These are phyloP conservation scores for Itoplectis maculator DNA, from an alignment of 2,888 invertebrate species.

Conservation along the genomic window DNA sequence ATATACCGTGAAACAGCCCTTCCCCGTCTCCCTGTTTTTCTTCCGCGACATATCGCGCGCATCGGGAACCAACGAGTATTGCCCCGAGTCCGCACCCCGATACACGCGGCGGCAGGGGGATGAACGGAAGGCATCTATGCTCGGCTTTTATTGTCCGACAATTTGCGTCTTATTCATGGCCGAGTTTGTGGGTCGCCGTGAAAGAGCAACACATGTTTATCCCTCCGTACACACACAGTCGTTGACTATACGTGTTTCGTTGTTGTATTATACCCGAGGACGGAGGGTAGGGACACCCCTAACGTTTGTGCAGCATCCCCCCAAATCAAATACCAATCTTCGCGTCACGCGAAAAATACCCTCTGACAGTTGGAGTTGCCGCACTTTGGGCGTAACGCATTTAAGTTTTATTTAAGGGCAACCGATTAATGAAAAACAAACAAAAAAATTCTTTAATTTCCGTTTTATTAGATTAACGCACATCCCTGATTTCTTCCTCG, in stretches of 20 bases:
- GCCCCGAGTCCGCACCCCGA: not conserved
- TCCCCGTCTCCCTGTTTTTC: constrained; percentile 69
- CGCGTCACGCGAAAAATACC: not conserved
- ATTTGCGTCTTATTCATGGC: constrained; percentile 69
- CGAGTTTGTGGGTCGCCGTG: constrained; percentile 34
- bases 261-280: constrained; percentile 2
- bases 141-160: constrained; percentile 68
- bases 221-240: constrained; percentile 12
- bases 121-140: constrained; percentile 30
- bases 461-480: too few relatives aligned
- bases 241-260: constrained; percentile 12
- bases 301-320: not conserved
- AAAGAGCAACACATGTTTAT: constrained; percentile 49
- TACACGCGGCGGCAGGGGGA: constrained; percentile 26
- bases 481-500: too few relatives aligned
- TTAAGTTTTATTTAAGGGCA: too few relatives aligned
- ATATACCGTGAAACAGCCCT: constrained; percentile 56
- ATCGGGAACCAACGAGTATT: constrained; percentile 1
- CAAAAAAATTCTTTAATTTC: too few relatives aligned
- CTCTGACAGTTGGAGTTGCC: too few relatives aligned
- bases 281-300: not conserved
- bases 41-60: constrained; percentile 45
- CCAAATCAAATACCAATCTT: constrained; percentile 31
- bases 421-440: too few relatives aligned
- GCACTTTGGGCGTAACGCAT: too few relatives aligned